Base-by-base conservation (phyloP, 92 coral and sea anemone species). In the Bergia puertoricense region DNA sequence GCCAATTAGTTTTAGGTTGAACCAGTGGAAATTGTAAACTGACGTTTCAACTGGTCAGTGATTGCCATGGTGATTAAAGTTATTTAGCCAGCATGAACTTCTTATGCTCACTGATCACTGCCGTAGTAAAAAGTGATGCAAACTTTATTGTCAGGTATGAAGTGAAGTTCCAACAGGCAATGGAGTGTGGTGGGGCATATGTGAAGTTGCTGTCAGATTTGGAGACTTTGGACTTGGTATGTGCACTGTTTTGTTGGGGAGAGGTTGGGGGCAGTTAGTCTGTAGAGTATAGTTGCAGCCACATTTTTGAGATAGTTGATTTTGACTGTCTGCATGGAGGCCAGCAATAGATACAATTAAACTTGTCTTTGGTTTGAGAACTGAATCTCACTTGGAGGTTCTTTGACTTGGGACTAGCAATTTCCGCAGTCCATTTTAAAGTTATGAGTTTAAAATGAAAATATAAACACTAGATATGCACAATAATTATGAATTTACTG, bases 161-260 rank as follows among this genome's bases (percentile, higher is more conserved):
- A 85, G 98, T 97, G 39, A 95, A 97, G 89, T 97, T 97, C 81
- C 99, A 97, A 86, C 94, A 94, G 83, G 90, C 99, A 2, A 79
- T 97, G 96, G 99, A 97, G 84, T 97, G 99, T 94, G 99, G 99
- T 85, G 99, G 99, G 62, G 99, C 99, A 41, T 97, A 97, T 76
- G 81, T 97, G 77, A 97, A 97, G 74, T 93, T 97, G 54, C 91
- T 97, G 43, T 94, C 98, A 11, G 86, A 90, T 45, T 89, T 94
- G 65, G 91, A 94, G 51, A 91, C 88, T 0, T 90, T 96, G 79
- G 84, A 91, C 77, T 89, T 96, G 81, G 98, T 96, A 92, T 86
- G 94, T n/a, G 5, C 18, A 30, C 36, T 48, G 59, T 3, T 23
- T 57, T 9, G 6, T 38, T 30, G 18, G 41, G 7, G 48, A 6